phyloP scores from a whole-genome alignment of 2,888 invertebrate genomes.

The Minunthozetes semirufus region DNA sequence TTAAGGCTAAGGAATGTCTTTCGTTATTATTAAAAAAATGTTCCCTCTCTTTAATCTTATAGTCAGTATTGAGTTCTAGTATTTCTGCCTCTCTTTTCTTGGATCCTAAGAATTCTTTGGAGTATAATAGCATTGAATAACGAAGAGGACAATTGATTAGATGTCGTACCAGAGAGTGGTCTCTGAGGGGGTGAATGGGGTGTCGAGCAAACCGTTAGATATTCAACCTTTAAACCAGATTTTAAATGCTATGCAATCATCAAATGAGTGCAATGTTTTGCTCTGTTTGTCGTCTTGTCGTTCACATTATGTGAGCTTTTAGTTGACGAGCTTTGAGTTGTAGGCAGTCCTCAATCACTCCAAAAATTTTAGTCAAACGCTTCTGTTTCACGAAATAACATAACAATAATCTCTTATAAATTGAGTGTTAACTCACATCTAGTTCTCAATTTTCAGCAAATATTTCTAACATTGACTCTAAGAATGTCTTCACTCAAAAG shows the following conservation, averaged over 20 bases:
- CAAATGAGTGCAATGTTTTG: slow-evolving; percentile 24
- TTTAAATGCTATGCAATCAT: slow-evolving; percentile 1
- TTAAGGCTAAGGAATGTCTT: background rate
- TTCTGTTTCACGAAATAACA: slow-evolving; percentile 1
- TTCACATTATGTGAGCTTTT: background rate
- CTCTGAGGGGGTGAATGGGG: slow-evolving; percentile 1
- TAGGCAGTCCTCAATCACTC: slow-evolving; percentile 1
- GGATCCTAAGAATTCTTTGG: background rate
- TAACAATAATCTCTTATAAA: background rate
- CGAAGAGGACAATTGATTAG: background rate
- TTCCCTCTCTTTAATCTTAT: background rate
- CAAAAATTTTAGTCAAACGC: background rate
- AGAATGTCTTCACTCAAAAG: background rate
- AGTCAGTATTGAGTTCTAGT: background rate
- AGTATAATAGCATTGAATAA: background rate
- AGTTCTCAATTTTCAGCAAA: background rate
- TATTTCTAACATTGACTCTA: background rate
- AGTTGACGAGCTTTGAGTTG: slow-evolving; percentile 7
- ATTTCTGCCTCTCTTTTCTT: background rate
- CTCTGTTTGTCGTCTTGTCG: slow-evolving; percentile 29
- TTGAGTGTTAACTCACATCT: background rate
- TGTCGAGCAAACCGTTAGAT: slow-evolving; percentile 10
- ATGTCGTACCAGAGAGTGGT: background rate
- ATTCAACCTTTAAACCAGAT: slow-evolving; percentile 18
- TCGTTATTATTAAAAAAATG: background rate